Evolutionary conservation across 92 coral and sea anemone species (phyloP), one percentile per base, ranked within the genome.

Genomic region (Plumapathes pennacea): DNA sequence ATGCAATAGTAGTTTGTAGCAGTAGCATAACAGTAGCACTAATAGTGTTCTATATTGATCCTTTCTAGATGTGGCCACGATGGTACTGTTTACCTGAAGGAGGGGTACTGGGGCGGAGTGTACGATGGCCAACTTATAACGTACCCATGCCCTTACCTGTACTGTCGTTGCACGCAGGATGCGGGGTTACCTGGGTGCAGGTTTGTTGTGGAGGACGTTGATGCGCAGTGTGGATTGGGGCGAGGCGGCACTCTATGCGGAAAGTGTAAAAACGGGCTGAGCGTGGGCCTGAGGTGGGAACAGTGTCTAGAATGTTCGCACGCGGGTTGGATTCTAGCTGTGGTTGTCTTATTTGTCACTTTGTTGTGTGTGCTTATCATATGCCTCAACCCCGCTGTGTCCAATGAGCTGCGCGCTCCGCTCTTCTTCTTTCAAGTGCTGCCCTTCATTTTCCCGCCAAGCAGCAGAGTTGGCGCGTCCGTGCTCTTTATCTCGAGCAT

Each of bases 341-440:
- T 76, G 8, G 88, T 69, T 2, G 73, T 94, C 29, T 11, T 89
- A 19, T 22, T 72, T 0, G 88, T 90, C 13, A 64, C 77, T 17
- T 6, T 50, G 3, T 23, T 94, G 10, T 84, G 92, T 39, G 25
- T 85, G 32, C n/a, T 81, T 20, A 75, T 94, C 42, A 82, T 94
- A 46, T 81, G 80, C 36, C 49, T 89, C 54, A 94, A 94, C 75
- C 95, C 91, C 36, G 87, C 89, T 14, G 73, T 94, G 67, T 79
- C 91, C 27, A 94, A 80, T 43, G 97, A 84, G 15, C 95, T 94
- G 11, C 94, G 97, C 4, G 99, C 96, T 3, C 99, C 99, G 18
- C 70, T 94, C 44, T 94, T 94, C 64, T 90, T 88, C 53, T 94
- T 94, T 59, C 99, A 94, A 57, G 83, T 94, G 40, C 85, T 94